Evolutionary conservation across 2,888 invertebrate genomes (phyloP), one percentile per base, ranked within the genome.

Genomic region (Scaptomyza parva): DNA sequence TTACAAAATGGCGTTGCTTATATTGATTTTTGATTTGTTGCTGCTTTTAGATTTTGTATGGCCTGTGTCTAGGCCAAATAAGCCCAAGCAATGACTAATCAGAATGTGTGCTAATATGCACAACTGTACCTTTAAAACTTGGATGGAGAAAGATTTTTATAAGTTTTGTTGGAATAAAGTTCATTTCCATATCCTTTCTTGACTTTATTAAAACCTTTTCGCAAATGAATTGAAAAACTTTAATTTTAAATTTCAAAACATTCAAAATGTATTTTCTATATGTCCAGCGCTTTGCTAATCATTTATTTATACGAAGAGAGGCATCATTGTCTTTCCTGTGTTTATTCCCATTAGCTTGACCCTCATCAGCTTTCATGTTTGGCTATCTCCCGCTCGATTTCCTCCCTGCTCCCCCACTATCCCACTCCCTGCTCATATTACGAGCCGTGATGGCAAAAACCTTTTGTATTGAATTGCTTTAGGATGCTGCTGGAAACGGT

Each of bases 21-120:
- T 84, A 82, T 82, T 81, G 84, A 82, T 82, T 84, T 84, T 84
- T 79, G 81, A 82, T 83, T 83, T 82, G 77, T 67, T 63, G 64
- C 39, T 66, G 52, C 45, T 44, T 70, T 28, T 41, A n/a, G n/a
- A 14, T 54, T 64, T 44, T 58, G 53, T 48, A n/a, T n/a, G 48
- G n/a, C 37, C 63, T 45, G 65, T 58, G 65, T 58, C 43, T 57
- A 57, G 78, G 68, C 76, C 76, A 75, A 75, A 24, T 44, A 22
- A 26, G 9, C 41, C 47, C 33, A 51, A 58, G 44, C 62, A 41
- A 44, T 18, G 59, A 58, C 70, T 66, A 70, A 70, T 59, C 53
- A 26, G 2, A n/a, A 14, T 22, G 39, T 18, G 33, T 28, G 24
- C 20, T 37, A 55, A 52, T 44, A 14, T 14, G 17, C 63, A 41